A percentile compares a stretch with the other conserved stretches of the same genome.
Evolutionary conservation across 2,888 invertebrate genomes (phyloP).

Genomic region (Clunio marinus): DNA sequence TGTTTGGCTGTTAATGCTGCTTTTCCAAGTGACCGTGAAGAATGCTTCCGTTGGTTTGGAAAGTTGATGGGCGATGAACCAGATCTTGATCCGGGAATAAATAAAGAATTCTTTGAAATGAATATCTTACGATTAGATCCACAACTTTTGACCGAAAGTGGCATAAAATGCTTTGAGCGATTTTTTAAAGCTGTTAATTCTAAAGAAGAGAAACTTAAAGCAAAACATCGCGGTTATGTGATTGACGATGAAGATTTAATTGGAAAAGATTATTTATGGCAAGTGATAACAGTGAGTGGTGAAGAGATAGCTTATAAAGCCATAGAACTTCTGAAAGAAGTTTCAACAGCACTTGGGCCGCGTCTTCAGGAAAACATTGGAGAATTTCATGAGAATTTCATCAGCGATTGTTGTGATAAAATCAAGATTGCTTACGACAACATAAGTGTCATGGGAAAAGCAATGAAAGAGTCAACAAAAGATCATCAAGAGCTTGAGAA

Average conservation of each 20-base stretch:
- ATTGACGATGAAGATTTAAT: conserved; percentile 93
- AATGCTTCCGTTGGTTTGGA: conserved; percentile 97
- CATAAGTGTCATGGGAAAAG: conserved; percentile 55
- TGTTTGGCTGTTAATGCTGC: conserved; percentile 92
- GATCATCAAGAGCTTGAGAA: neutral
- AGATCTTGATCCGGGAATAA: conserved; percentile 92
- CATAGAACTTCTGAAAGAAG: conserved; percentile 85
- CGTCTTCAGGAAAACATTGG: conserved; percentile 71
- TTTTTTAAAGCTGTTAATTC: conserved; percentile 76
- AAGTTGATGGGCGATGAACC: conserved; percentile 96
- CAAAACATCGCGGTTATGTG: conserved; percentile 76
- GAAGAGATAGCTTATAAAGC: conserved; percentile 92
- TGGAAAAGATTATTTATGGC: conserved; percentile 95
- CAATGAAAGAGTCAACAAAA: conserved; percentile 42
- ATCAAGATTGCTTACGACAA: conserved; percentile 83
- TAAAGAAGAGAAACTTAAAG: conserved; percentile 87
- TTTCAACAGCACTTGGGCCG: conserved; percentile 89
- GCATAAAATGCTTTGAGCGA: conserved; percentile 82
- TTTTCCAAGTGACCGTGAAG: conserved; percentile 87
- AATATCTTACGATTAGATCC: conserved; percentile 91
- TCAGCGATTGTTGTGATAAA: conserved; percentile 86
- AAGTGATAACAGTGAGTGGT: conserved; percentile 82
- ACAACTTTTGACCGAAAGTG: conserved; percentile 84
- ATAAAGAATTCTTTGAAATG: conserved; percentile 91
- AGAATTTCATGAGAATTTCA: conserved; percentile 86